Conservation (phyloP, 2,888 invertebrate genomes). For the Oligia latruncula region DNA sequence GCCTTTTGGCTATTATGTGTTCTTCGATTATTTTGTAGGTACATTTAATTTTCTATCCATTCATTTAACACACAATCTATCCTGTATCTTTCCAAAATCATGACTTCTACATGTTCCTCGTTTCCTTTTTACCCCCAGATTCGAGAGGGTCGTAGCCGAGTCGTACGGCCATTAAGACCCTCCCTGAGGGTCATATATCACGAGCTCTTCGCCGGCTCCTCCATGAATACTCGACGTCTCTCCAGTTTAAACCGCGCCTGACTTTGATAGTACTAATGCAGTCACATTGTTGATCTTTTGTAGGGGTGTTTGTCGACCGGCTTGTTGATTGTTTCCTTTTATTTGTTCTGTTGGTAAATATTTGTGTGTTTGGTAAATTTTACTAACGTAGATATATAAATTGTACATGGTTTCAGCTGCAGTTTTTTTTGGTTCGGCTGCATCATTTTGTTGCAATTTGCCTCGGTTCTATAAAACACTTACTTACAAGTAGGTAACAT, state of each 20-base stretch:
- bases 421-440: neutral
- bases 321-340: conserved; percentile 12
- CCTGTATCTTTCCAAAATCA: conserved; percentile 22
- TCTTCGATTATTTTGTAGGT: neutral
- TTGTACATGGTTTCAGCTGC: neutral
- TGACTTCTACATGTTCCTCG: conserved; percentile 58
- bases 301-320: conserved; percentile 22
- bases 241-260: conserved; percentile 67
- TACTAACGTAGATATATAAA: neutral
- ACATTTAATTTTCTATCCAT: neutral
- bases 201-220: conserved; percentile 70
- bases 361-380: conserved; percentile 1
- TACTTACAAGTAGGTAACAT: neutral
- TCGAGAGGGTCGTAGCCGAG: conserved; percentile 75
- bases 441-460: neutral
- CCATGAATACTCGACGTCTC: conserved; percentile 72
- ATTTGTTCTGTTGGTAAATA: conserved; percentile 14
- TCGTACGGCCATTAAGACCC: conserved; percentile 80
- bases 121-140: conserved; percentile 66
- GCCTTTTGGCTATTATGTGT: neutral
- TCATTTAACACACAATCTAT: conserved; percentile 11
- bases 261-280: conserved; percentile 68
- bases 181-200: conserved; percentile 81
- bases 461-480: neutral
- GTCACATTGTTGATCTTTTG: conserved; percentile 61